Conservation (phyloP, 2,113 vertebrate species). For the Anolis sagrei region DNA sequence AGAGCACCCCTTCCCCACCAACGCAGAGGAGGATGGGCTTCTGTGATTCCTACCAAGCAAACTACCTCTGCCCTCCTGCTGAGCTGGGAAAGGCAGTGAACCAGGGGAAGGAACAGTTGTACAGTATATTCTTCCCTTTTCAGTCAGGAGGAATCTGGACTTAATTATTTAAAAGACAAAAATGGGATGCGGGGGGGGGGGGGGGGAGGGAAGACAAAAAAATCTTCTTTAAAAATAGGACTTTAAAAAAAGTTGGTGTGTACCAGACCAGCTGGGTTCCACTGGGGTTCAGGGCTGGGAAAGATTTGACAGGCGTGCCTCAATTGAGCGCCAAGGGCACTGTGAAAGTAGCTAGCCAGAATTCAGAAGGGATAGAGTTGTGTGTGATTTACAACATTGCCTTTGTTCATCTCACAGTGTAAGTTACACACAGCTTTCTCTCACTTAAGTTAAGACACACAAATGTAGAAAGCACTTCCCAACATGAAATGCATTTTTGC, state of each 20-base stretch:
- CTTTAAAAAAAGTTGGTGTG: constrained; percentile 37
- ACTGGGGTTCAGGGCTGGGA: constrained; percentile 54
- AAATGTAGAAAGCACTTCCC: constrained; percentile 1
- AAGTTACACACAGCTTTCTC: background rate
- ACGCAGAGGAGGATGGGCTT: background rate
- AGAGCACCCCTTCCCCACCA: background rate
- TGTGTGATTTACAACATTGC: constrained; percentile 7
- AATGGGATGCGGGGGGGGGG: background rate
- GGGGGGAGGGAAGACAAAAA: background rate
- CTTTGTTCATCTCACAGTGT: constrained; percentile 7
- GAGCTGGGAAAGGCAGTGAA: constrained; percentile 47
- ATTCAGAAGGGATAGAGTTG: background rate
- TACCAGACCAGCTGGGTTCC: constrained; percentile 67
- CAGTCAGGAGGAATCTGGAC: constrained; percentile 64
- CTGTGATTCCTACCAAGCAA: background rate
- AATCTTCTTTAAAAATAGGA: constrained; percentile 34
- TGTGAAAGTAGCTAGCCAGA: constrained; percentile 42
- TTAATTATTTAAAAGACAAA: constrained; percentile 67
- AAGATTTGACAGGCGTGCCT: constrained; percentile 51
- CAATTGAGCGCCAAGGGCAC: constrained; percentile 40
- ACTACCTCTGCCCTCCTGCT: constrained; percentile 35
- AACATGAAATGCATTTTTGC: background rate
- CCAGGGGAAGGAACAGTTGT: constrained; percentile 32
- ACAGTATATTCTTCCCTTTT: constrained; percentile 10
- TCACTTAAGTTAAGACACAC: rapidly evolving